These are phyloP conservation scores for Steinernema scapterisci DNA, from an alignment of 2,888 invertebrate genomes.

Conservation along the genomic window DNA sequence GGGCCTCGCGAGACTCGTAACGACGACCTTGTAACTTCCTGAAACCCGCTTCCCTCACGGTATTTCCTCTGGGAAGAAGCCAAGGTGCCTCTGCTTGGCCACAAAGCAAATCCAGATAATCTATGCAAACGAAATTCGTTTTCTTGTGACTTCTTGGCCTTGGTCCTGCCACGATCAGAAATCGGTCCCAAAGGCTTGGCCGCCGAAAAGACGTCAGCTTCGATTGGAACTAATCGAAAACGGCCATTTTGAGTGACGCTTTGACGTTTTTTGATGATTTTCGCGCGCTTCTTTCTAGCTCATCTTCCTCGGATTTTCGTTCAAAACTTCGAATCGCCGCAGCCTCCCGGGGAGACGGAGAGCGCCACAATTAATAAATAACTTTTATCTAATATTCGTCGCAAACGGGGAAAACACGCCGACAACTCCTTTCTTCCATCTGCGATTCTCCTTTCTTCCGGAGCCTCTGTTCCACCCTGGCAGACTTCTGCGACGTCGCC, in stretches of 20 bases:
- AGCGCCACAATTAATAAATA: slow-evolving; percentile 3
- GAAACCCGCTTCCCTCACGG: background rate
- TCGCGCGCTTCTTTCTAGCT: background rate
- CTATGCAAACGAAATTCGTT: slow-evolving; percentile 10
- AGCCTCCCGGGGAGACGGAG: background rate
- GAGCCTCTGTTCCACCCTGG: background rate
- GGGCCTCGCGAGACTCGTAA: background rate
- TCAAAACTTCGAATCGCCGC: background rate
- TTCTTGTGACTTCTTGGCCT: background rate
- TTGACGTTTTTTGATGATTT: slow-evolving; percentile 2
- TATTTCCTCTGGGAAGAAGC: background rate
- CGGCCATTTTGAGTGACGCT: slow-evolving; percentile 4
- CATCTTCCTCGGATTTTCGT: background rate
- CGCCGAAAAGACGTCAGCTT: background rate
- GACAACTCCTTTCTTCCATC: background rate
- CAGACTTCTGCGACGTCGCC: too few species aligned
- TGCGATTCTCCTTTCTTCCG: background rate
- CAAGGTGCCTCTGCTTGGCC: background rate
- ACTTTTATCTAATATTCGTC: slow-evolving; percentile 20
- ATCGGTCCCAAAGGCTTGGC: background rate
- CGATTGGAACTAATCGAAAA: background rate
- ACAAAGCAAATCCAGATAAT: slow-evolving; percentile 1
- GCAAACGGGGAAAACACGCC: background rate
- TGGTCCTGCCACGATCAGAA: background rate
- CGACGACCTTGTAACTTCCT: background rate